These are phyloP conservation scores for Rotaria macrura DNA, from an alignment of 2,888 invertebrate species.

Conservation along the genomic window DNA sequence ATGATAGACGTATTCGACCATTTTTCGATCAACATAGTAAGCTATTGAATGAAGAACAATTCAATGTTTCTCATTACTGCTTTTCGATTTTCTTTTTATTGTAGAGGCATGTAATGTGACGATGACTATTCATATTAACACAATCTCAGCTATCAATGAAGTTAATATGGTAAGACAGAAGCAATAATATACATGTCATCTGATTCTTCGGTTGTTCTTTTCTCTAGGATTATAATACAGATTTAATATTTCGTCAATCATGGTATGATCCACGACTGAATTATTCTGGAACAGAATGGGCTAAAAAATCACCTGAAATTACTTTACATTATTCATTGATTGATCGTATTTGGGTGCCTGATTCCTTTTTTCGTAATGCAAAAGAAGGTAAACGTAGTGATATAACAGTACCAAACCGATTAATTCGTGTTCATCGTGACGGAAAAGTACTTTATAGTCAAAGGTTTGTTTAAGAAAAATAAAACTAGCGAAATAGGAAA, in stretches of 20 bases:
- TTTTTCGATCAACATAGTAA: conserved; percentile 32
- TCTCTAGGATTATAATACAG: conserved; percentile 31
- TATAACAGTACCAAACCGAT: conserved; percentile 34
- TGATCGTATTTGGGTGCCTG: conserved; percentile 33
- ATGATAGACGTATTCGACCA: conserved; percentile 33
- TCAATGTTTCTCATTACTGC: not conserved
- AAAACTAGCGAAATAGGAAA: no score
- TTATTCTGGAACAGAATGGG: conserved; percentile 29
- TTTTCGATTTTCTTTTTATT: not conserved
- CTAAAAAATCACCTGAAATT: conserved; percentile 25
- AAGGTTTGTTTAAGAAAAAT: conserved; percentile 4
- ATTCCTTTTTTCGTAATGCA: conserved; percentile 33
- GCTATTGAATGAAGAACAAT: not conserved
- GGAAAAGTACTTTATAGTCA: conserved; percentile 31
- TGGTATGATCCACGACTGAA: conserved; percentile 32
- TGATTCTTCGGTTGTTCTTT: not conserved
- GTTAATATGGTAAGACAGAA: conserved; percentile 32
- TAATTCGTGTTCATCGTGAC: conserved; percentile 30
- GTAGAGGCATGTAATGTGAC: conserved; percentile 23
- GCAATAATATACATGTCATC: not conserved
- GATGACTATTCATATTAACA: conserved; percentile 34
- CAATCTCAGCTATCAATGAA: conserved; percentile 33
- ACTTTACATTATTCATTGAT: conserved; percentile 33
- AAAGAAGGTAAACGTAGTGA: conserved; percentile 34
- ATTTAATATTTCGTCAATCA: conserved; percentile 33